Conservation (phyloP, 2,797 vertebrate genomes). For the Eupleurogrammus muticus region DNA sequence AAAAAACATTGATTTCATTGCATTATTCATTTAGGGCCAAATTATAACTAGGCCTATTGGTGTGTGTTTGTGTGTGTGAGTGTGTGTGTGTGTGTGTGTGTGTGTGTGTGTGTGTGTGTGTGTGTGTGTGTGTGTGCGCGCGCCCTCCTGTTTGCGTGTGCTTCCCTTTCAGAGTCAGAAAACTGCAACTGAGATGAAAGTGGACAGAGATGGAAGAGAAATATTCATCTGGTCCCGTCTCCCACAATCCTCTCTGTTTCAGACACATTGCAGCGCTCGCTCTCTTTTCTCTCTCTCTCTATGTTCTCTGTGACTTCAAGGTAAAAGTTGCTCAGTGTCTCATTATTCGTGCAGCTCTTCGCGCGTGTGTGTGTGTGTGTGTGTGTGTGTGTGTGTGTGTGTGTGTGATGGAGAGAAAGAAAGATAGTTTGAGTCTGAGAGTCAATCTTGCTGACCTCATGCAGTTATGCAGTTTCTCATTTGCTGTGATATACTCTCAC, state of each 20-base stretch:
- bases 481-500: constrained; percentile 19
- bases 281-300: constrained; percentile 18
- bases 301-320: constrained; percentile 57
- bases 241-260: constrained; percentile 44
- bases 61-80: no score
- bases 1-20: no score
- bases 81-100: neutral
- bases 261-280: constrained; percentile 15
- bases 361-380: constrained; percentile 24
- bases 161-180: constrained; percentile 41
- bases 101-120: neutral
- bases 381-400: constrained; percentile 5
- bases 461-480: constrained; percentile 33
- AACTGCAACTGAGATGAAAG: constrained; percentile 56
- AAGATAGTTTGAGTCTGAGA: constrained; percentile 28
- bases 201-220: constrained; percentile 65
- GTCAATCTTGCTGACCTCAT: constrained; percentile 55
- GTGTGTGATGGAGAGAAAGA: constrained; percentile 17
- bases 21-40: no score
- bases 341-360: constrained; percentile 41
- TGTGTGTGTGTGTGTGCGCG: constrained; percentile 8
- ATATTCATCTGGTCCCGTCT: constrained; percentile 60
- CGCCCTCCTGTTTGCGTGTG: constrained; percentile 26
- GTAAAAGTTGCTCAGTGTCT: constrained; percentile 54
- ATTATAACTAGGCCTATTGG: neutral